phyloP scores from a whole-genome alignment of 1,140 invertebrate species.

The Rhyzopertha dominica region DNA sequence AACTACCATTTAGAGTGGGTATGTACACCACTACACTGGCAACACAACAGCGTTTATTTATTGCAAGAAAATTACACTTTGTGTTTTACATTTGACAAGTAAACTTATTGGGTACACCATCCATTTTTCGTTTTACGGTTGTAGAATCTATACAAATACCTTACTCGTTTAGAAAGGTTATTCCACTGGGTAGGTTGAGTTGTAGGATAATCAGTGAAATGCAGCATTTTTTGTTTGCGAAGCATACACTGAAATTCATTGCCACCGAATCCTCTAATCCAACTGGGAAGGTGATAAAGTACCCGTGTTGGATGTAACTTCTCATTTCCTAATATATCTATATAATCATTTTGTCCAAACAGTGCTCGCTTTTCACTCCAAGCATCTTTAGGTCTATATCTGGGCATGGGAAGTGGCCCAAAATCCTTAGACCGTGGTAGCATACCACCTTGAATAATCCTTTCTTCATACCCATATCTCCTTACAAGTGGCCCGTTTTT shows the following conservation, averaged over 20 bases:
- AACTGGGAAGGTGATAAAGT: conserved; percentile 77
- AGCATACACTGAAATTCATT: conserved; percentile 81
- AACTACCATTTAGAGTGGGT: no score
- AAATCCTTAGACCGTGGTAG: conserved; percentile 57
- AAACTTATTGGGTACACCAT: conserved; percentile 48
- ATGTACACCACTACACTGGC: no score
- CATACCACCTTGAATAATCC: conserved; percentile 58
- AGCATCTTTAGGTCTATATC: conserved; percentile 64
- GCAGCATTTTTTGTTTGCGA: conserved; percentile 65
- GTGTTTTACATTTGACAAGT: no score
- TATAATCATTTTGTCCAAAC: conserved; percentile 96
- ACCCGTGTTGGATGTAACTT: conserved; percentile 74
- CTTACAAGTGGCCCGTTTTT: conserved; percentile 55
- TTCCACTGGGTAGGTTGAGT: conserved; percentile 71
- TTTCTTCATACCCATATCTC: conserved; percentile 67
- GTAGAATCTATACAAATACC: conserved; percentile 67
- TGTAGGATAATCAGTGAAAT: conserved; percentile 52
- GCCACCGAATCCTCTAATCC: conserved; percentile 82
- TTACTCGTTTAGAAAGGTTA: conserved; percentile 65
- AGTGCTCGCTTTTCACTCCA: conserved; percentile 75
- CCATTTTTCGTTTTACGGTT: conserved; percentile 74
- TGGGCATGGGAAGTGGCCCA: conserved; percentile 57
- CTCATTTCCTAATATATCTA: conserved; percentile 86
- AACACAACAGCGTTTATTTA: no score
- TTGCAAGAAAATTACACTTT: no score